These are phyloP conservation scores for Falco rusticolus DNA, from an alignment of 2,797 vertebrate genomes.

Conservation along the genomic window DNA sequence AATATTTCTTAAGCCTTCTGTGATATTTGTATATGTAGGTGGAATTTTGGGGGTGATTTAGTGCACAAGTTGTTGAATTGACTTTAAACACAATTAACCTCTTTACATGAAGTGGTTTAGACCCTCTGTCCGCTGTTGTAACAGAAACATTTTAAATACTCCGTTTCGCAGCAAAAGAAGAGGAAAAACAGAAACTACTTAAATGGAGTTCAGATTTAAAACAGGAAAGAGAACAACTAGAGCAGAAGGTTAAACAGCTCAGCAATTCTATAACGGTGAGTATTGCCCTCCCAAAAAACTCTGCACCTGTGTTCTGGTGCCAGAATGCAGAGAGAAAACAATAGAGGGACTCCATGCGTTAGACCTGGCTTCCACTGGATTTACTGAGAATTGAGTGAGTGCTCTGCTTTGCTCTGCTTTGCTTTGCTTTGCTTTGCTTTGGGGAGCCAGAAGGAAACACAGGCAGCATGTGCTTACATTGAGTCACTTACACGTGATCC, in stretches of 20 bases:
- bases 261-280: slow-evolving; percentile 96
- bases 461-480: background rate
- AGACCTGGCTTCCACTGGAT: background rate
- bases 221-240: slow-evolving; percentile 94
- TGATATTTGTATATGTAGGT: background rate
- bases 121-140: background rate
- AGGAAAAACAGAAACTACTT: slow-evolving; percentile 97
- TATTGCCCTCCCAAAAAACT: background rate
- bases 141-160: background rate
- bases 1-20: background rate
- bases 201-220: slow-evolving; percentile 98
- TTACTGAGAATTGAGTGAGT: background rate
- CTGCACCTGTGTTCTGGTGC: background rate
- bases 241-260: slow-evolving; percentile 97
- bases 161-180: slow-evolving; percentile 91
- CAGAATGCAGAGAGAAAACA: background rate
- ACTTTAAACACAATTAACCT: background rate
- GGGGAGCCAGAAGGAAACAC: background rate
- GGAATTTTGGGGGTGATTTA: background rate
- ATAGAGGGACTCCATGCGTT: background rate
- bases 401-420: no score
- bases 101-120: background rate
- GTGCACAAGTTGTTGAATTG: background rate
- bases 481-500: background rate
- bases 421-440: background rate